Conservation (phyloP, 2,113 vertebrate species). For the Fregata magnificens region DNA sequence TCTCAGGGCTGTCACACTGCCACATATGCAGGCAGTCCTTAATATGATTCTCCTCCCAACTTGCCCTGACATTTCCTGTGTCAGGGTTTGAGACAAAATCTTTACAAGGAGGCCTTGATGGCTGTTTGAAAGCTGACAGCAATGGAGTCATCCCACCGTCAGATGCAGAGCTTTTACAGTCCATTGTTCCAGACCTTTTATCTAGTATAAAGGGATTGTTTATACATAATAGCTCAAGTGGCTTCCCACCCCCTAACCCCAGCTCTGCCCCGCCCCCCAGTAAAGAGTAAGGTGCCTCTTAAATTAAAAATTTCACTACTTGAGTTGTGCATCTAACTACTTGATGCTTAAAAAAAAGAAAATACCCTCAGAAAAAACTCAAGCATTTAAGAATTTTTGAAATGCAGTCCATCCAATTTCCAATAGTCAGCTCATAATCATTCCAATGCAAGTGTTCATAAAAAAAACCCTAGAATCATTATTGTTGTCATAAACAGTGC, state of each 20-base stretch:
- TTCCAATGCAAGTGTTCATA: not conserved
- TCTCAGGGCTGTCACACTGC: not conserved
- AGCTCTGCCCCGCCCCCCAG: not conserved
- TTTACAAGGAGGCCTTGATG: not conserved
- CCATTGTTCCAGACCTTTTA: not conserved
- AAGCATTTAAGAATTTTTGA: not conserved
- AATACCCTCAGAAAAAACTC: not conserved
- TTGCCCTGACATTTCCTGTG: not conserved
- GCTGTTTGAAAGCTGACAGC: not conserved
- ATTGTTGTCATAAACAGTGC: not conserved
- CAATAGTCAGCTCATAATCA: not conserved
- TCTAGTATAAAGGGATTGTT: not conserved
- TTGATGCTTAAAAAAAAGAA: not conserved
- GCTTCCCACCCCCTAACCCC: not conserved
- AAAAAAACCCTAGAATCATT: not conserved
- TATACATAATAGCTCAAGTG: not conserved
- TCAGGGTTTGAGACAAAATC: not conserved
- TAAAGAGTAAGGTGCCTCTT: not conserved
- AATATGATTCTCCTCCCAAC: not conserved
- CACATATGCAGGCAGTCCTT: not conserved
- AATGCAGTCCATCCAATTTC: not conserved
- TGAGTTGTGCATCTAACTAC: not conserved
- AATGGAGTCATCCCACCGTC: not conserved
- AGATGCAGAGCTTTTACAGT: not conserved
- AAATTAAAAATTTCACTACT: not conserved